phyloP scores from a whole-genome alignment of 2,797 vertebrate species.

The Semotilus atromaculatus region DNA sequence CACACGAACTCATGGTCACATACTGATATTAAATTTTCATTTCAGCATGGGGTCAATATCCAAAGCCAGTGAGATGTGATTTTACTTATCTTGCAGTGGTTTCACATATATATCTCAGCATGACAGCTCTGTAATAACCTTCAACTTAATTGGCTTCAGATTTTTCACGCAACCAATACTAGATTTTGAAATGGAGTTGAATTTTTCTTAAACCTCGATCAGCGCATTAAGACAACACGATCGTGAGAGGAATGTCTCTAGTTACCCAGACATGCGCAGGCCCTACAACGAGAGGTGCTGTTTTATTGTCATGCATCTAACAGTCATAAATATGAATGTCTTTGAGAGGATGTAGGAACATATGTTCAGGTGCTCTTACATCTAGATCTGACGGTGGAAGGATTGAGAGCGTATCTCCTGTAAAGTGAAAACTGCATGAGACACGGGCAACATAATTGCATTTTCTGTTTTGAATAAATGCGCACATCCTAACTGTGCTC shows the following conservation, averaged over 20 bases:
- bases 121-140: neutral
- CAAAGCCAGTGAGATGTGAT: neutral
- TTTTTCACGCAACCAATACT: neutral
- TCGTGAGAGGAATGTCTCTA: neutral
- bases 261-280: neutral
- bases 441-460: neutral
- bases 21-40: constrained; percentile 8
- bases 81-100: neutral
- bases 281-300: neutral
- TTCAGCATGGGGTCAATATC: constrained; percentile 11
- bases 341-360: neutral
- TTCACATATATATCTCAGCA: neutral
- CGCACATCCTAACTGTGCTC: neutral
- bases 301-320: neutral
- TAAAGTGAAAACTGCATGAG: neutral
- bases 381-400: neutral
- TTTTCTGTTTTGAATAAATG: neutral
- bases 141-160: constrained; percentile 22
- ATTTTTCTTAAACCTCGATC: neutral
- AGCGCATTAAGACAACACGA: neutral
- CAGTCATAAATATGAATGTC: neutral
- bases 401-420: neutral
- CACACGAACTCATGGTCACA: neutral
- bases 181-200: neutral
- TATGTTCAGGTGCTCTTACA: neutral